A percentile compares a stretch with the other conserved stretches of the same genome.
Conservation (phyloP, 2,113 vertebrate genomes). For the Melanerpes formicivorus region DNA sequence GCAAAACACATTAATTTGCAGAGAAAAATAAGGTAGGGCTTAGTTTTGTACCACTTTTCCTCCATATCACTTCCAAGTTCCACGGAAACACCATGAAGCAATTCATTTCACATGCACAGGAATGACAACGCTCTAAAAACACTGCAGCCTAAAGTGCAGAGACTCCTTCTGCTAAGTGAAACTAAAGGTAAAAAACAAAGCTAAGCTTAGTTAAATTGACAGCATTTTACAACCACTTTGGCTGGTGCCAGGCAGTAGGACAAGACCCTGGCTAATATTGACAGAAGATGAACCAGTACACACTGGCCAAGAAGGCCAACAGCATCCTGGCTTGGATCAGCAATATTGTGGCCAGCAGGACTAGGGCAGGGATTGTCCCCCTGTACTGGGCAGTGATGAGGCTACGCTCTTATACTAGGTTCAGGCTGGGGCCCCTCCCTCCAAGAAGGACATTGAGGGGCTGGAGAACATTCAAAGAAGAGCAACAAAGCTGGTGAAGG, state of each 20-base stretch:
- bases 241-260: background rate
- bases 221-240: background rate
- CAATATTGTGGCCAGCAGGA: too few relatives aligned
- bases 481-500: too few relatives aligned
- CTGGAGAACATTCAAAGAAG: too few relatives aligned
- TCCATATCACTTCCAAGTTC: background rate
- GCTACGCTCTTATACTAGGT: too few relatives aligned
- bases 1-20: background rate
- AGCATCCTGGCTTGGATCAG: too few relatives aligned
- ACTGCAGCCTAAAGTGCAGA: background rate
- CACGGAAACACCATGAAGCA: background rate
- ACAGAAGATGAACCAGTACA: background rate
- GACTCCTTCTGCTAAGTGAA: background rate
- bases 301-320: too few relatives aligned
- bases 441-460: too few relatives aligned
- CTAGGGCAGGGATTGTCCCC: too few relatives aligned
- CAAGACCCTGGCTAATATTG: background rate
- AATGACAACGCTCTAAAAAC: rapidly evolving
- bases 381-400: too few relatives aligned
- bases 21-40: background rate
- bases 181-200: background rate
- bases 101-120: rapidly evolving
- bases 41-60: background rate
- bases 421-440: too few relatives aligned
- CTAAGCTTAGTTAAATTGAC: too few relatives aligned